Evolutionary conservation across 2,797 vertebrate genomes (phyloP).

Genomic region (Spizella passerina): DNA sequence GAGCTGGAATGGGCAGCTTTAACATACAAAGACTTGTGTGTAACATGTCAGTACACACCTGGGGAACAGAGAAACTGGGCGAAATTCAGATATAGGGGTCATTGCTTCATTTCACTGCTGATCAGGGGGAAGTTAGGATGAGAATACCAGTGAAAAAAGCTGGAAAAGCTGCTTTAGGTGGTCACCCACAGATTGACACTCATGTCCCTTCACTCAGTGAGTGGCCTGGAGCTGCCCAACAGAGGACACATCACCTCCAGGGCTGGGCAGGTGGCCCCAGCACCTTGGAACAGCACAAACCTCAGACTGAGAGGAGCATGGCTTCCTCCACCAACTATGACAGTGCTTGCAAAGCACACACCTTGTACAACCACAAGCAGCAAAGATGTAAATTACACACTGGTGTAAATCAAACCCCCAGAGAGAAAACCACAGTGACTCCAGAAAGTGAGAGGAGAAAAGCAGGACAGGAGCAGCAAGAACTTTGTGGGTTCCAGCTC

Average conservation of each 20-base stretch:
- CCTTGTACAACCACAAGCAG: fast-evolving
- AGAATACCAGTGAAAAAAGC: background rate
- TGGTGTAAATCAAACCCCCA: background rate
- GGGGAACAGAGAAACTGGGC: background rate
- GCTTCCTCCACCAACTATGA: fast-evolving
- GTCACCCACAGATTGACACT: background rate
- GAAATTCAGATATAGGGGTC: background rate
- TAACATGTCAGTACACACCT: background rate
- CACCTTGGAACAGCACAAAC: fast-evolving
- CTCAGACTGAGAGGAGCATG: fast-evolving
- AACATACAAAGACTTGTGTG: background rate
- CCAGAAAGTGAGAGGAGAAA: background rate
- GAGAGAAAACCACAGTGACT: background rate
- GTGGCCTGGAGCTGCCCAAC: fast-evolving
- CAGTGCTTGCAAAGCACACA: fast-evolving
- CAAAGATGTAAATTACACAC: background rate
- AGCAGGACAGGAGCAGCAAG: background rate
- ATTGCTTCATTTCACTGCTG: background rate
- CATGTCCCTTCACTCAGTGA: fast-evolving
- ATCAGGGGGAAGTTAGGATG: background rate
- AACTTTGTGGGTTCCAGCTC: background rate
- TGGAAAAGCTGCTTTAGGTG: background rate
- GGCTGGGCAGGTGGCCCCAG: background rate
- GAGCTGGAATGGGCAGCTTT: background rate
- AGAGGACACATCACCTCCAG: fast-evolving